Evolutionary conservation across 2,888 invertebrate species (phyloP), one percentile per base, ranked within the genome.

Genomic region (Troilus luridus): DNA sequence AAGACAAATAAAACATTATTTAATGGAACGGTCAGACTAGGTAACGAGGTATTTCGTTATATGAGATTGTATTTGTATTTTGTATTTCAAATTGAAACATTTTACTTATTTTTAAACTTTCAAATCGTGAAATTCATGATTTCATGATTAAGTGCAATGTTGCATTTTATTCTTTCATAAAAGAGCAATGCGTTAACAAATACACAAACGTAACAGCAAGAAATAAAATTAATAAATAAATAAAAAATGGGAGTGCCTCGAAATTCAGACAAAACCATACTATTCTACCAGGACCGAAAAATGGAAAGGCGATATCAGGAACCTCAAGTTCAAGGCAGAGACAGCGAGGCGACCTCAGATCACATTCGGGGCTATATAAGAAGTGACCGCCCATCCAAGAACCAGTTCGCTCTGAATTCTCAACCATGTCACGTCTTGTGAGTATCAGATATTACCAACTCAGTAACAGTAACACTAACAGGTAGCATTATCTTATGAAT

Each of bases 361-460:
- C 10, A 58, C 21, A 56, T 85, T 85, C 21, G 85, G 56, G 85
- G 41, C 56, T 88, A 88, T 88, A 60, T 88, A 88, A 88, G 88
- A 41, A 58, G 64, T 2, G 21, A 41, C 60, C 58, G n/a, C 88
- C 56, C 60, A 58, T 88, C 88, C n/a, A 0, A 60, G 60, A 64
- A 3, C 64, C 88, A 88, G 88, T 88, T 88, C 11, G 41, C 24
- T 27, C 21, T 24, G 17, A 41, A 27, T 17, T 88, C 60, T 60
- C 88, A 60, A 64, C 27, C 12, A 88, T 88, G 88, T 19, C 88
- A 60, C 64, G 64, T 41, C 88, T 88, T 21, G 88, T 88, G 88
- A 88, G 88, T 88, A 9, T 77, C 19, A 0, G 14, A 24, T 41
- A 77, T 19, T 8, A 8, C 11, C 8, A 14, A 77, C 0, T 2